These are phyloP conservation scores for Toxotes chatareus DNA, from an alignment of 2,113 vertebrate species.

Conservation along the genomic window DNA sequence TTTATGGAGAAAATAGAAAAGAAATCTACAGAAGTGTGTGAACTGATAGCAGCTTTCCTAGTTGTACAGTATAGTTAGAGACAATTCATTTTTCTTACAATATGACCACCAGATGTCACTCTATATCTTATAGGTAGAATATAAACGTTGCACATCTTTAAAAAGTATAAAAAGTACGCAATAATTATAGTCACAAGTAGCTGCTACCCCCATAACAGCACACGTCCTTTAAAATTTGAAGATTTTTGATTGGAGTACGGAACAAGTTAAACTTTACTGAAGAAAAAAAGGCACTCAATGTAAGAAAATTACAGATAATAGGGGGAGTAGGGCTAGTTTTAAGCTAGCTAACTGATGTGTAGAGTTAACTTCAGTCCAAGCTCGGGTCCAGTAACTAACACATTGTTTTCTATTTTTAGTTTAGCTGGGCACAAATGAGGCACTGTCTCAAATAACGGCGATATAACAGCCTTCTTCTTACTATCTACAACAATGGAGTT, in stretches of 20 bases:
- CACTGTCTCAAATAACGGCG: neutral
- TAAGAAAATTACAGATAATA: neutral
- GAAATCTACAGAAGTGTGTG: neutral
- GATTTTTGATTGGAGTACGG: neutral
- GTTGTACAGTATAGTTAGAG: neutral
- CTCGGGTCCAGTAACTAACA: neutral
- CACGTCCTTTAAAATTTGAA: accelerated
- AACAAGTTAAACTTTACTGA: neutral
- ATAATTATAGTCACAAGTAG: neutral
- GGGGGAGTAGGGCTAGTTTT: slow-evolving; percentile 16
- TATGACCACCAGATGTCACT: slow-evolving; percentile 59
- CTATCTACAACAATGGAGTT: neutral
- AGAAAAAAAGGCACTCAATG: neutral
- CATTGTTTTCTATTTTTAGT: slow-evolving; percentile 15
- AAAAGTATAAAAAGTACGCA: neutral
- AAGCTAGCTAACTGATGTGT: slow-evolving; percentile 23
- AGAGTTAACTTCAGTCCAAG: neutral
- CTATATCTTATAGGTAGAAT: neutral
- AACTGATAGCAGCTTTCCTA: neutral
- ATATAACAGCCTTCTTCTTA: neutral
- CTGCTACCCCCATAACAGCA: neutral
- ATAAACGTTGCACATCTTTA: slow-evolving; percentile 34
- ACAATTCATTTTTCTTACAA: neutral
- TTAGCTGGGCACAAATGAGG: neutral
- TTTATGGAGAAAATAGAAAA: neutral